Percentiles rank a stretch among this genome's conserved stretches.
Conservation (phyloP, 2,797 vertebrate species). For the Microctenopoma steveboyesi region DNA sequence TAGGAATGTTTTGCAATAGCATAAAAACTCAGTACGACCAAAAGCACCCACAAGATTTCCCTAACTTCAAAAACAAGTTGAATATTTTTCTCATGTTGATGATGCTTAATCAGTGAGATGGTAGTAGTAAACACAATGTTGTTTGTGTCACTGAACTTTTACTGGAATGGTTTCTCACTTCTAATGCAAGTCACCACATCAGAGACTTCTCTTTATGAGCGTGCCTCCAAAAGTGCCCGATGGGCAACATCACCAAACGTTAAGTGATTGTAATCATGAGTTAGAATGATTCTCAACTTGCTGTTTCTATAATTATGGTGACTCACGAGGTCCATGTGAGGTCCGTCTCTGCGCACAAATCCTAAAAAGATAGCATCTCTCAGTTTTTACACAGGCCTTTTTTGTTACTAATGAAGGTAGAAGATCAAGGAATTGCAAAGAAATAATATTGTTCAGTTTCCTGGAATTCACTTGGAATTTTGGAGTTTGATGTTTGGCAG, state of each 20-base stretch:
- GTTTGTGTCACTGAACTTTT: slow-evolving; percentile 42
- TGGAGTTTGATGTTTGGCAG: too few species aligned
- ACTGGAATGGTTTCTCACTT: slow-evolving; percentile 54
- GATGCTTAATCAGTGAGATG: slow-evolving; percentile 18
- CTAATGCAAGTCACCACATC: slow-evolving; percentile 50
- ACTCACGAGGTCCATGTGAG: slow-evolving; percentile 54
- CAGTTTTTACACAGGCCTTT: neutral
- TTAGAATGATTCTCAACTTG: slow-evolving; percentile 61
- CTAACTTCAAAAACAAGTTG: slow-evolving; percentile 26
- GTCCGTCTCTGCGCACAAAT: slow-evolving; percentile 24
- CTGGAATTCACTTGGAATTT: too few species aligned
- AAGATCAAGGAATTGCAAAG: neutral
- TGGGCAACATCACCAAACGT: slow-evolving; percentile 41
- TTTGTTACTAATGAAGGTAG: neutral
- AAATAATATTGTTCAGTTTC: neutral
- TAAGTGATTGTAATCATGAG: slow-evolving; percentile 56
- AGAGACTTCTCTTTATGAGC: slow-evolving; percentile 37
- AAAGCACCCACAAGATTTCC: slow-evolving; percentile 36
- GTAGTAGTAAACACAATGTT: slow-evolving; percentile 31
- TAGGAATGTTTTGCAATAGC: slow-evolving; percentile 12
- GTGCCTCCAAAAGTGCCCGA: slow-evolving; percentile 7
- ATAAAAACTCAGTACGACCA: slow-evolving; percentile 1
- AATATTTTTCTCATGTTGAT: slow-evolving; percentile 23
- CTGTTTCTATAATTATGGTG: slow-evolving; percentile 68
- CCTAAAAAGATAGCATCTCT: slow-evolving; percentile 1